Conservation (phyloP, 2,113 vertebrate genomes). For the Canis aureus region DNA sequence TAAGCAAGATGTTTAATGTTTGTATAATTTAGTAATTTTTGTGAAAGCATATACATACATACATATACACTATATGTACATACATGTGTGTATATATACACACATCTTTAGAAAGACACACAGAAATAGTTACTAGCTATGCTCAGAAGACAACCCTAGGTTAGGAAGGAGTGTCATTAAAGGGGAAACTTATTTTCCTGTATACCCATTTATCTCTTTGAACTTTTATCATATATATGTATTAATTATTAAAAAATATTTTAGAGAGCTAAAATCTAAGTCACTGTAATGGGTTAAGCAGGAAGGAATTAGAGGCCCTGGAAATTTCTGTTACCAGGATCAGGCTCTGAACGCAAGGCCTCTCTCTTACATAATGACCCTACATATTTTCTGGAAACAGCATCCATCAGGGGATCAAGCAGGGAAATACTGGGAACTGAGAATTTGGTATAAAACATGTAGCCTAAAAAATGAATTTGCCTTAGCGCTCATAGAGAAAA, state of each 20-base stretch:
- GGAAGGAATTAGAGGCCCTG: background rate
- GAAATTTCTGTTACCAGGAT: background rate
- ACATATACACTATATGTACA: fast-evolving
- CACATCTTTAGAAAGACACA: background rate
- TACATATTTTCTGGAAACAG: background rate
- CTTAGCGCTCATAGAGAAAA: background rate
- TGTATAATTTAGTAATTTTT: background rate
- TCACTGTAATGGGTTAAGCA: background rate
- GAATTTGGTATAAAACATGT: background rate
- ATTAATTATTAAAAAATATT: slow-evolving; percentile 42
- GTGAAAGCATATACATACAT: background rate
- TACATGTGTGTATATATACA: fast-evolving
- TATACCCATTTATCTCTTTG: background rate
- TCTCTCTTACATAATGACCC: background rate
- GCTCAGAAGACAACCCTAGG: background rate
- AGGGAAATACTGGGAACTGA: background rate
- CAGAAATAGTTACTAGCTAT: background rate
- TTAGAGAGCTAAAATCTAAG: slow-evolving; percentile 31
- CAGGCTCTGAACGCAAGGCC: background rate
- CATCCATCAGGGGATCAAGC: background rate
- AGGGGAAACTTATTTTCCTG: background rate
- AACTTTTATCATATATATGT: background rate
- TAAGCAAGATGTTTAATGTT: background rate
- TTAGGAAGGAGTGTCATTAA: background rate
- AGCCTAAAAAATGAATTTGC: background rate